Base-by-base conservation (phyloP, 1,140 invertebrate genomes). In the Zaprionus gabonicus region DNA sequence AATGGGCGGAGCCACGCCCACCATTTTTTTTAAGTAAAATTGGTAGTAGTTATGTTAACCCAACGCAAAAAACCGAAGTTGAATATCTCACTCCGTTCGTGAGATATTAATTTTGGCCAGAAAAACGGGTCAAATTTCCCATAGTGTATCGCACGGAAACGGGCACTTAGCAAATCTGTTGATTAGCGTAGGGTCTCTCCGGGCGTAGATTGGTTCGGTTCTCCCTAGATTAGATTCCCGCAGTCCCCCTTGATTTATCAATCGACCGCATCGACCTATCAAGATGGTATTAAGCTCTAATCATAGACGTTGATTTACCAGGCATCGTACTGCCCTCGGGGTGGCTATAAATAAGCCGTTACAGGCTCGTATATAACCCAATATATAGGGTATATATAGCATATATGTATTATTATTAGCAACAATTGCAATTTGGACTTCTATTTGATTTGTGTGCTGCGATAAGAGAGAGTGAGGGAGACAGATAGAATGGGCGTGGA, bases 241-340 rank as follows among this genome's bases (percentile, higher is more conserved):
- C 41, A 46, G 41, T 46, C 41, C 41, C 63, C 71, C 84, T 81
- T 87, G 84, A 87, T 87, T 87, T 88, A 88, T 88, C 77, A 87
- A 87, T 71, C 77, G 28, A 65, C 67, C 63, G 51, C 55, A 69
- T 51, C 63, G 57, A 3, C 34, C 72, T 83, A 87, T 87, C 85
- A 84, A 90, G 74, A 88, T 88, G 73, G 77, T 87, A 87, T 87
- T 87, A 87, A 88, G 81, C 71, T 84, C 71, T 90, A 88, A 88
- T 88, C 85, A 88, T 76, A 90, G 78, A 84, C 84, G 78, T 90
- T 88, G 84, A 88, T 88, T 88, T 88, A 87, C 73, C 83, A 88
- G 74, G 34, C 73, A 41, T 38, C 44, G 31, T 59, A 64, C 34
- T 56, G 46, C 44, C 75, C 9, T 34, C 31, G 2, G 9, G 9